These are phyloP conservation scores for Tetragonisca angustula DNA, from an alignment of 2,888 invertebrate genomes.

Conservation along the genomic window DNA sequence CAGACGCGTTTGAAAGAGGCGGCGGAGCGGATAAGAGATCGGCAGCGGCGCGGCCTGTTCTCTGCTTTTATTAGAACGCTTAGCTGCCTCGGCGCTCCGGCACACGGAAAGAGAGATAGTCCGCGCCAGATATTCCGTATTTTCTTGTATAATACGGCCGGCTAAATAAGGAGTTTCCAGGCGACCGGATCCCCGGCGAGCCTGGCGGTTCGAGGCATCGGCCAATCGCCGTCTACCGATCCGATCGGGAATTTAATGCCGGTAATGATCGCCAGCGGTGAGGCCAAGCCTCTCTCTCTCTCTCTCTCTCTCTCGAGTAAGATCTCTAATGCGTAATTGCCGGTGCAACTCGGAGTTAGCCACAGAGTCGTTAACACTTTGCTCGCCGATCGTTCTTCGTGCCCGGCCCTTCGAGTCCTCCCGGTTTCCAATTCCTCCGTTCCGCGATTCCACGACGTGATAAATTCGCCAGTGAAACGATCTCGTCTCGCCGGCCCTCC, in stretches of 20 bases:
- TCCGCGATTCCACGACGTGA: conserved; percentile 2
- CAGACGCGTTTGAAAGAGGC: conserved; percentile 49
- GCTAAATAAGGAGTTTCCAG: conserved; percentile 74
- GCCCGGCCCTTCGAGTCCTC: background rate
- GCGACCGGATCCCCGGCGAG: conserved; percentile 47
- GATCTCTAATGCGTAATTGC: conserved; percentile 53
- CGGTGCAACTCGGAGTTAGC: conserved; percentile 28
- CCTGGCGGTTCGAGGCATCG: conserved; percentile 10
- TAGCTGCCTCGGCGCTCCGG: conserved; percentile 17
- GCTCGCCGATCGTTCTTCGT: background rate
- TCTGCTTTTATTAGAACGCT: conserved; percentile 75
- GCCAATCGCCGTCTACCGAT: conserved; percentile 53
- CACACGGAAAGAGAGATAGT: conserved; percentile 62
- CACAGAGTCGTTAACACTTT: conserved; percentile 50
- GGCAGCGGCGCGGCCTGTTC: conserved; percentile 53
- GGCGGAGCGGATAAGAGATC: conserved; percentile 57
- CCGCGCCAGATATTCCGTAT: conserved; percentile 76
- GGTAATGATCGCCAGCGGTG: conserved; percentile 54
- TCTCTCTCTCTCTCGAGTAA: conserved; percentile 7
- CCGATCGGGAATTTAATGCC: conserved; percentile 57
- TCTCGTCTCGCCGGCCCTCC: background rate
- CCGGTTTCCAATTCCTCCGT: background rate
- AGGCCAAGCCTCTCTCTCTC: background rate
- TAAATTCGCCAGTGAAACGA: conserved; percentile 7
- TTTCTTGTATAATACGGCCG: conserved; percentile 73